A percentile compares a stretch with the other conserved stretches of the same genome.
Evolutionary conservation across 2,888 invertebrate species (phyloP).

Genomic region (Trichogramma evanescens): DNA sequence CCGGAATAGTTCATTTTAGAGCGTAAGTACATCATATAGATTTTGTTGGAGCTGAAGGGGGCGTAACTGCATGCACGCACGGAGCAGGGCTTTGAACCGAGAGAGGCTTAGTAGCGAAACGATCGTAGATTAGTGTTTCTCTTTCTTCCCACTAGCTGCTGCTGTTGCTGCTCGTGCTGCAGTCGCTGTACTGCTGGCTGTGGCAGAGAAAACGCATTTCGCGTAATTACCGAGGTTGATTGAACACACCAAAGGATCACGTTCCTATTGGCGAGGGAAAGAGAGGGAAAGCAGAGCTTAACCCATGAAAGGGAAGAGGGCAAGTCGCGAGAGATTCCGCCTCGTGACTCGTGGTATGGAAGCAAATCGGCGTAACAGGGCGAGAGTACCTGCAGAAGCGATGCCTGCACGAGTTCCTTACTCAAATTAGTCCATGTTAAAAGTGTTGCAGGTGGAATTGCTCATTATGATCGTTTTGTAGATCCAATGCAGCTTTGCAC

Average conservation of each 20-base stretch:
- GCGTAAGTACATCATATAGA: too few relatives aligned
- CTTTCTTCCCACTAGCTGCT: background rate
- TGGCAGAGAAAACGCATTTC: background rate
- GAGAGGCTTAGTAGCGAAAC: constrained; percentile 3
- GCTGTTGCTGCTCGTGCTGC: background rate
- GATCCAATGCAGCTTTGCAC: too few relatives aligned
- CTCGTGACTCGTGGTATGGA: background rate
- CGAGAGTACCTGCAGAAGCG: too few relatives aligned
- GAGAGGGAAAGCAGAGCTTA: background rate
- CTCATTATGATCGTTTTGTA: background rate
- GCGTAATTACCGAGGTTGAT: constrained; percentile 18
- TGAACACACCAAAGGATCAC: constrained; percentile 16
- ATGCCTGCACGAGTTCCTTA: too few relatives aligned
- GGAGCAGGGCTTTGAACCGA: too few relatives aligned
- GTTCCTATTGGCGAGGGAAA: background rate
- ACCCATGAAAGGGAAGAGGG: background rate
- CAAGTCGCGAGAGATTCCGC: constrained; percentile 3
- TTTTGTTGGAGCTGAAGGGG: too few relatives aligned
- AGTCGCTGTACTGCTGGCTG: too few relatives aligned
- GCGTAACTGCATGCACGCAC: too few relatives aligned
- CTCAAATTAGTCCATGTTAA: background rate
- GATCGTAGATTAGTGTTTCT: constrained; percentile 12
- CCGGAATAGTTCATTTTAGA: too few relatives aligned
- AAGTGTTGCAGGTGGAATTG: background rate
- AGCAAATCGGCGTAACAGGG: too few relatives aligned